Evolutionary conservation across 2,888 invertebrate genomes (phyloP), one percentile per base, ranked within the genome.

Genomic region (Petrolisthes manimaculis): DNA sequence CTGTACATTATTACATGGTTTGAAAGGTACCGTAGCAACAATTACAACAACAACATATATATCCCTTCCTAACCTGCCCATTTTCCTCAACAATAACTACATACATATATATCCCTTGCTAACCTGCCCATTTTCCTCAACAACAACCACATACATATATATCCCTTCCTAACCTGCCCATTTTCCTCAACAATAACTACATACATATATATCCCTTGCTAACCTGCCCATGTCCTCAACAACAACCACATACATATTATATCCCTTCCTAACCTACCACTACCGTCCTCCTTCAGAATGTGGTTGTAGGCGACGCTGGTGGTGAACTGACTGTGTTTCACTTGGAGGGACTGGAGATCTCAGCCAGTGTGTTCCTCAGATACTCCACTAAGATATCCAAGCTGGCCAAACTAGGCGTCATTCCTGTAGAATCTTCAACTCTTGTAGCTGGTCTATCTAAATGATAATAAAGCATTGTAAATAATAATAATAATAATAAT

Each of bases 371-470:
- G 18, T 90, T 90, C 78, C 85, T 86, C 56, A 88, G 80, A 37
- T 90, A 90, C 55, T 88, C 90, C 21, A 75, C 90, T 4, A 88
- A 85, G 21, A 83, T 90, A 12, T 88, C 90, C 5, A 90, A 89
- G 56, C 80, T 88, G 74, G 88, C 88, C 9, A 88, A 88, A 55
- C 67, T 88, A 14, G 88, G 88, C 3, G 88, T 87, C 9, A 83
- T 87, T 14, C 83, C 83, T 8, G 86, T 87, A 1, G 61, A 77
- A 37, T 37, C 37, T 37, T 37, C 37, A 37, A 37, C 37, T 37
- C 37, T 37, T 37, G 37, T 37, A 37, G 37, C 37, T 37, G 37
- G 37, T 37, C 37, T 37, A 37, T 37, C 37, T 37, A 37, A 37
- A 37, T 37, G 1, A 37, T 37, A 37, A 37, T 37, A 37, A 37